Conservation (phyloP, 2,113 vertebrate species). For the Hippoglossus stenolepis region DNA sequence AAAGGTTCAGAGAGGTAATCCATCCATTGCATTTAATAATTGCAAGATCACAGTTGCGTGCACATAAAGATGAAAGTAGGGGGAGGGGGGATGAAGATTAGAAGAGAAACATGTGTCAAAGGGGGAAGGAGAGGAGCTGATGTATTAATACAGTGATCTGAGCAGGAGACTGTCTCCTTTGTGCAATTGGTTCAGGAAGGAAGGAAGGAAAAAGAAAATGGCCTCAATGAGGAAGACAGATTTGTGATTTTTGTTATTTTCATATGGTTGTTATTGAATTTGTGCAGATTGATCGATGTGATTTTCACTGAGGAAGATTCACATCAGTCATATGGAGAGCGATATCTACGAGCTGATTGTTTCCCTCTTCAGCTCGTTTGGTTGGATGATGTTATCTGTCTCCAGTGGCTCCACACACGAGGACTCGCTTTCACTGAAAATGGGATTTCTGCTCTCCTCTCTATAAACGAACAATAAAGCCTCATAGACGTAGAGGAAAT, state of each 20-base stretch:
- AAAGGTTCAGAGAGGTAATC: background rate
- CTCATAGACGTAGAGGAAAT: background rate
- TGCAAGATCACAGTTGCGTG: conserved; percentile 3
- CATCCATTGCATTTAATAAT: background rate
- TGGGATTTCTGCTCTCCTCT: background rate
- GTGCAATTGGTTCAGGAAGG: background rate
- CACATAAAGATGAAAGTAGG: conserved; percentile 5
- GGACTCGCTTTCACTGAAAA: background rate
- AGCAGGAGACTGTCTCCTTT: background rate
- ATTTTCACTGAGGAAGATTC: background rate
- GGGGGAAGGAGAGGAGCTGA: too few relatives aligned
- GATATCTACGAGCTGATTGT: background rate
- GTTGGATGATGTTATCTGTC: conserved; percentile 1
- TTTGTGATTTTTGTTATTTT: background rate
- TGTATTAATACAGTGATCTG: background rate
- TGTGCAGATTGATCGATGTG: background rate
- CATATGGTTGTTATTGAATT: background rate
- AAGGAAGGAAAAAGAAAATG: background rate
- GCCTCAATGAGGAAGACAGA: background rate
- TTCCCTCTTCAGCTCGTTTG: background rate
- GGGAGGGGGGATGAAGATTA: too few relatives aligned
- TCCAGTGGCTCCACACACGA: conserved; percentile 9
- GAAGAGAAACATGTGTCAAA: background rate
- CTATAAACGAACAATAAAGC: background rate
- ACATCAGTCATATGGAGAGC: background rate